Conservation (phyloP, 2,797 vertebrate species). For the Merluccius polli region DNA sequence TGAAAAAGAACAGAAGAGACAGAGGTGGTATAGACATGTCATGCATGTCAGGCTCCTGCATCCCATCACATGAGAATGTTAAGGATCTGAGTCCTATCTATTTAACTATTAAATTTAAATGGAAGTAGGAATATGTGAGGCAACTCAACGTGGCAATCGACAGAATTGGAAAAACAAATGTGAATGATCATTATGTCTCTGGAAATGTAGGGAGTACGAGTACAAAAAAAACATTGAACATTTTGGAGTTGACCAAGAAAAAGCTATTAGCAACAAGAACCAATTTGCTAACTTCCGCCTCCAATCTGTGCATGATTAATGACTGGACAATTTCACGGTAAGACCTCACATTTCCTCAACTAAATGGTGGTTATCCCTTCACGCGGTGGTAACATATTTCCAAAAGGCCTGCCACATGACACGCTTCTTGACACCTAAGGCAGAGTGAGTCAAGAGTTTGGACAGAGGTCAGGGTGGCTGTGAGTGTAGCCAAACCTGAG, state of each 20-base stretch:
- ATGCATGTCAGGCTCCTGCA: too few relatives aligned
- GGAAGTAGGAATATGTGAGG: constrained; percentile 6
- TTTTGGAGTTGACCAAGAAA: constrained; percentile 29
- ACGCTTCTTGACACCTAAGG: constrained; percentile 24
- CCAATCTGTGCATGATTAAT: constrained; percentile 75
- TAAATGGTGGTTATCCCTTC: constrained; percentile 65
- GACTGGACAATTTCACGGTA: constrained; percentile 74
- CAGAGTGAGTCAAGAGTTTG: constrained; percentile 18
- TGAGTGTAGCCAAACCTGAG: constrained; percentile 26
- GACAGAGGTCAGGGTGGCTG: constrained; percentile 23
- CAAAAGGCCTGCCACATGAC: constrained; percentile 25
- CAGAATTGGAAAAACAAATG: neutral
- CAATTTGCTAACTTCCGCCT: constrained; percentile 61
- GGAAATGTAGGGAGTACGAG: constrained; percentile 8
- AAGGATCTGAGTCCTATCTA: neutral
- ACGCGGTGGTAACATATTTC: constrained; percentile 57
- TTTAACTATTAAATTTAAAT: neutral
- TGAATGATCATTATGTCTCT: neutral
- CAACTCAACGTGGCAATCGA: constrained; percentile 6
- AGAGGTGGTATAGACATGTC: neutral
- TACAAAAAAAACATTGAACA: constrained; percentile 24
- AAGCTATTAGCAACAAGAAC: constrained; percentile 71
- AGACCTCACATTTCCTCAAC: constrained; percentile 71
- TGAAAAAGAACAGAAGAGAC: neutral
- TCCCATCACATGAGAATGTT: neutral